Evolutionary conservation across 2,113 vertebrate species (phyloP), one percentile per base, ranked within the genome.

Genomic region (Crypturellus undulatus): DNA sequence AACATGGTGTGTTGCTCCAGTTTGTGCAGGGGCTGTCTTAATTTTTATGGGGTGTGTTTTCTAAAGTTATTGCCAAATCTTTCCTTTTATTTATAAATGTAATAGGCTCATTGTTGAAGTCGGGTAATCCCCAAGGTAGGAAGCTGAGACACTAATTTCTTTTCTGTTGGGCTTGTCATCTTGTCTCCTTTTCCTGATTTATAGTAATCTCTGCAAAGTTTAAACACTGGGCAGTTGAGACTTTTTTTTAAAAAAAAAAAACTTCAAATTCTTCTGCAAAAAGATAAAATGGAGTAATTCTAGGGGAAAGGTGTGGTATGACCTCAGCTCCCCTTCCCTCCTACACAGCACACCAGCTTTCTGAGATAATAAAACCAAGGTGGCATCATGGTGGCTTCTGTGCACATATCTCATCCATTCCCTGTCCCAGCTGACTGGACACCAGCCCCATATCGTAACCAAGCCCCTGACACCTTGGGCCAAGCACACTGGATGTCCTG

Each of bases 391-490:
- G 3, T 26, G 38, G 51, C 58, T 51, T 58, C 14, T 11, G 43
- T 0, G 2, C 40, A 67, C 60, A 62, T 1, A 2, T 30, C 25
- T 62, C 4, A 3, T 26, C 59, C n/a, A 7, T 21, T 21, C 40
- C 64, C 51, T 3, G 43, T 54, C 68, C 68, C 60, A 4, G 0
- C 62, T 64, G 49, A 1, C 42, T 18, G 18, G 20, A 6, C 18
- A 42, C 32, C 30, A 15, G 25, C 45, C 43, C 51, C 21, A 10
- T 38, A 18, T 3, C 13, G 8, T 62, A 49, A 30, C 73, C 52
- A 17, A 30, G 60, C 26, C 49, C 42, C 1, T 0, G 2, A 49
- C 54, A 43, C 12, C 42, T 3, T 0, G 17, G 0, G 0, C 34
- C 42, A 59, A 28, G 38, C 68, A 59, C 26, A 30, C 52, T 18